Conservation (phyloP, 2,113 vertebrate species). For the Cynopterus brachyotis region DNA sequence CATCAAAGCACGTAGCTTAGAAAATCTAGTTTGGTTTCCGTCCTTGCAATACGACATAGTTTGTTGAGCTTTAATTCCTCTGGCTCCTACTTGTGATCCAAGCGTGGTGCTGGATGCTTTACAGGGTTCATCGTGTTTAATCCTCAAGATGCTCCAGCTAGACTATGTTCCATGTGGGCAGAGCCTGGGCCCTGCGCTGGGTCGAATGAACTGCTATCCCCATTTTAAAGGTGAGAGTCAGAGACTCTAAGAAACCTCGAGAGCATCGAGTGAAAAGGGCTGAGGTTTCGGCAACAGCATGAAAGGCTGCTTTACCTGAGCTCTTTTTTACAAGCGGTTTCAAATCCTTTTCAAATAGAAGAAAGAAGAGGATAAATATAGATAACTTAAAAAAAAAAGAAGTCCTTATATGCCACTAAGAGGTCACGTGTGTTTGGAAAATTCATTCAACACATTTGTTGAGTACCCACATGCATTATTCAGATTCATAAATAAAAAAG, state of each 20-base stretch:
- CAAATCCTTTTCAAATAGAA: background rate
- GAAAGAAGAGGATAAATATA: background rate
- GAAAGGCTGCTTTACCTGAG: background rate
- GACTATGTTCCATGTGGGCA: background rate
- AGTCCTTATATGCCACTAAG: background rate
- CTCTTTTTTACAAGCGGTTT: background rate
- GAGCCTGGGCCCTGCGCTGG: background rate
- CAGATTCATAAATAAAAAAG: background rate
- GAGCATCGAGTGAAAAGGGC: background rate
- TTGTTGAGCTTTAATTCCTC: background rate
- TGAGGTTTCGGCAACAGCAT: background rate
- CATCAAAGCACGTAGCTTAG: background rate
- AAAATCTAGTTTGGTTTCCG: background rate
- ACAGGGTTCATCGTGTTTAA: background rate
- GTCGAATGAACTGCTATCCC: background rate
- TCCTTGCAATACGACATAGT: no score
- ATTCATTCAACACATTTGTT: background rate
- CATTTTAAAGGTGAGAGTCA: background rate
- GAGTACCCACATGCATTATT: background rate
- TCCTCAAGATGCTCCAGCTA: background rate
- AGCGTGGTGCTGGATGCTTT: background rate
- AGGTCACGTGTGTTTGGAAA: background rate
- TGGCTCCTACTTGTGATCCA: background rate
- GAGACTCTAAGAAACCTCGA: background rate
- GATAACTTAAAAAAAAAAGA: background rate